Conservation (phyloP, 2,797 vertebrate species). For the Calcarius lapponicus region DNA sequence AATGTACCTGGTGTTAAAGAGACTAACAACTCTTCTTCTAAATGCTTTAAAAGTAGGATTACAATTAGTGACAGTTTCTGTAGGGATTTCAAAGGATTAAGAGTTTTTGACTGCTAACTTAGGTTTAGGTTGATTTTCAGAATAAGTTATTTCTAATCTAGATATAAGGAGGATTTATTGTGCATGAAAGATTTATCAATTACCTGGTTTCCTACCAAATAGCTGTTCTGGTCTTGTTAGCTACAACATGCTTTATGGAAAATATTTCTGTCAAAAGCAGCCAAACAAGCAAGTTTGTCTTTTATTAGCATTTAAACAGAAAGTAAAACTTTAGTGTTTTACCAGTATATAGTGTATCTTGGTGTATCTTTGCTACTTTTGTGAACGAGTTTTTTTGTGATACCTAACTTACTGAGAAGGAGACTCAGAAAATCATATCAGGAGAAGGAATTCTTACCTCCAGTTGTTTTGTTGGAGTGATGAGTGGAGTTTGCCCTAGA, state of each 20-base stretch:
- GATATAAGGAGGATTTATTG: neutral
- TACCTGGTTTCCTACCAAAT: neutral
- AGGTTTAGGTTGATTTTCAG: neutral
- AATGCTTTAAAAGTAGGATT: slow-evolving; percentile 1
- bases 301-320: neutral
- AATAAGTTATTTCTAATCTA: neutral
- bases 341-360: fast-evolving
- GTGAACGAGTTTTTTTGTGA: neutral
- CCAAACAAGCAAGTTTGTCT: neutral
- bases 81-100: neutral
- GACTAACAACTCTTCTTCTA: neutral
- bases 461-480: no score
- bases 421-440: neutral
- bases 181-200: neutral
- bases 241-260: neutral
- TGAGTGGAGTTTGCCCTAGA: neutral
- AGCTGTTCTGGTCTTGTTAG: neutral
- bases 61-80: neutral
- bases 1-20: neutral
- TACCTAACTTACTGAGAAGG: neutral
- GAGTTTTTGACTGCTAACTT: neutral
- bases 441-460: no score
- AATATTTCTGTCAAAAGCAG: neutral
- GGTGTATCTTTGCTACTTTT: neutral
- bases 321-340: neutral